Base-by-base conservation (phyloP, 2,797 vertebrate species). In the Oreonectes daqikongensis region DNA sequence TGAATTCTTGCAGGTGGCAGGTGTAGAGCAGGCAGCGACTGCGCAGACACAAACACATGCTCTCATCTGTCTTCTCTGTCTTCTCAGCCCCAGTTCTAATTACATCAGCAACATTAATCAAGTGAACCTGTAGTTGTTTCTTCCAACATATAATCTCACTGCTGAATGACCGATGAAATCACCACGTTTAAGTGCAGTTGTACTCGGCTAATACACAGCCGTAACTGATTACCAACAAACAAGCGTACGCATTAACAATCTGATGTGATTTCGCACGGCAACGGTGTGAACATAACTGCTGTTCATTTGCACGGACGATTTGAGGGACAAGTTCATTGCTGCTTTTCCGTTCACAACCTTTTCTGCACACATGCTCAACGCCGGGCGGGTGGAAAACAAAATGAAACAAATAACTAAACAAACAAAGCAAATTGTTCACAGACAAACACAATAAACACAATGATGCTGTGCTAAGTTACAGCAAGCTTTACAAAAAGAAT, bases 91-190 rank as follows among this genome's bases (percentile, higher is more conserved):
- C 15, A 75, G 48, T 60, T 69, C 80, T 89, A 89, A 90, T 90
- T 90, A 90, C 86, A 89, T 86, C 82, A 66, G 85, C 67, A 81
- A 78, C 86, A 90, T 91, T 92, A 90, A 93, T 92, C 88, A 88
- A 84, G 79, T 76, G 83, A 86, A 84, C 84, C 83, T 90, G 89
- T 92, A 92, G 91, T 92, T 91, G 86, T 82, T 87, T 90, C 88
- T 88, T 89, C 80, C 60, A 83, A 82, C 82, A 86, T 89, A 87
- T 90, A 90, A 92, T 92, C 88, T 87, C 89, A 90, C 86, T 83
- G 86, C 72, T 6, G 87, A 85, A 86, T 81, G 59, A 63, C 70
- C 72, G 73, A 84, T 76, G 44, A 76, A 78, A 75, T 83, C 75
- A 77, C 64, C 66, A 38, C 46, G 17, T 20, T 24, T 28, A 71